Conservation (phyloP, 2,113 vertebrate species). For the Stomatorhinus ivindoensis region DNA sequence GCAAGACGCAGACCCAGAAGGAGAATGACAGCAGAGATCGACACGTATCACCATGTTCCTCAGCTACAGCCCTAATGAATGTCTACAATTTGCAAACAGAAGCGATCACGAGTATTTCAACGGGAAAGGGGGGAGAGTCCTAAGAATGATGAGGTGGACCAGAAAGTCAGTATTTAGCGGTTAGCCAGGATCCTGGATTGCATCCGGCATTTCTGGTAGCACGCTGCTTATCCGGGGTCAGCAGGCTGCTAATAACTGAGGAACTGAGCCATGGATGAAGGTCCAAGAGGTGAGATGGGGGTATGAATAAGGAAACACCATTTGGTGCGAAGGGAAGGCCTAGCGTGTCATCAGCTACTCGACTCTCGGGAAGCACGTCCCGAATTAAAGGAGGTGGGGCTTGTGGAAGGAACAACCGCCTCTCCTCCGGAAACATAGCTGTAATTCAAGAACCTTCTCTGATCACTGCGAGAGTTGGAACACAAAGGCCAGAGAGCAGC, state of each 20-base stretch:
- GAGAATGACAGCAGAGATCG: not conserved
- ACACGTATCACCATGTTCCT: not conserved
- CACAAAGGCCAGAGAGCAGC: constrained; percentile 24
- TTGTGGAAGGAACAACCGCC: not conserved
- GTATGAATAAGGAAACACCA: not conserved
- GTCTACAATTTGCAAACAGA: constrained; percentile 15
- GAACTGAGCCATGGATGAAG: not conserved
- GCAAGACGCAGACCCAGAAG: not conserved
- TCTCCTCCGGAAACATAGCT: constrained; percentile 22
- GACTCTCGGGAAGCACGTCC: constrained; percentile 10
- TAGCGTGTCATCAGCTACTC: constrained; percentile 19
- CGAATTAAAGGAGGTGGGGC: constrained; percentile 15
- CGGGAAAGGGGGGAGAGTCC: constrained; percentile 17
- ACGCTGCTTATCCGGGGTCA: constrained; percentile 28
- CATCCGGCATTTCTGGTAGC: constrained; percentile 40
- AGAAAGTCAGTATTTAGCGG: constrained; percentile 38
- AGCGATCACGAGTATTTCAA: constrained; percentile 26
- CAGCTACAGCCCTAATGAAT: not conserved
- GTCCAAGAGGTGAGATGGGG: not conserved
- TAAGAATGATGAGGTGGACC: constrained; percentile 28
- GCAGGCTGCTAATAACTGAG: constrained; percentile 2
- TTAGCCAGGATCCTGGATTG: constrained; percentile 28
- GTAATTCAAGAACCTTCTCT: constrained; percentile 34
- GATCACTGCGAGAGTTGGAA: constrained; percentile 23
- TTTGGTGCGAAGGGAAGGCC: not conserved